phyloP scores from a whole-genome alignment of 30 jellyfish, hydroid and myxozoan species.

The Aurelia aurita region DNA sequence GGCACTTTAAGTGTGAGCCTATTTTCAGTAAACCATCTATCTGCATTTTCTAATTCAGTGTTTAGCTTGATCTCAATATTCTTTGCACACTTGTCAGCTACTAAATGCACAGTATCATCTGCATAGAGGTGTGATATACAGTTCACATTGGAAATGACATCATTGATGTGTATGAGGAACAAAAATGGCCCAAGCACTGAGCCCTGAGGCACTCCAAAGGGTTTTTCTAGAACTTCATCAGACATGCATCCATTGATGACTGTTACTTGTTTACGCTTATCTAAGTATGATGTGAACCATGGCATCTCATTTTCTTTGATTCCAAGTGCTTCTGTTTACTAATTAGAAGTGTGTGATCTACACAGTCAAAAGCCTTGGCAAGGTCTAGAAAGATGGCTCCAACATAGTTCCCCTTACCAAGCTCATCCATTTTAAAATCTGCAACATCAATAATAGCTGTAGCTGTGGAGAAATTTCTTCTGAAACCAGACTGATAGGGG shows the following conservation, averaged over 20 bases:
- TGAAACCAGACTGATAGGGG: conserved; percentile 44
- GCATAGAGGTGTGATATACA: conserved; percentile 26
- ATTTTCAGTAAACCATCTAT: no score
- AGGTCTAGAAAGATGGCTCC: conserved; percentile 40
- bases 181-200: not conserved
- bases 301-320: conserved; percentile 4
- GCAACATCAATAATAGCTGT: conserved; percentile 33
- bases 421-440: conserved; percentile 31
- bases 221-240: conserved; percentile 6
- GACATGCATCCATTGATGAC: conserved; percentile 2
- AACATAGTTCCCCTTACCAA: conserved; percentile 33
- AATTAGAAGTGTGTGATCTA: conserved; percentile 19
- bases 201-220: conserved; percentile 28
- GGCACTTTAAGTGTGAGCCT: no score
- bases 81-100: conserved; percentile 39
- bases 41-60: no score
- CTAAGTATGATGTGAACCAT: no score
- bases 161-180: conserved; percentile 11
- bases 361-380: conserved; percentile 26
- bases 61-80: no score
- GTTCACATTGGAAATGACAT: conserved; percentile 11
- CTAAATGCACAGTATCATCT: conserved; percentile 16
- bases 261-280: not conserved
- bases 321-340: conserved; percentile 11
- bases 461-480: conserved; percentile 45